A percentile compares a stretch with the other conserved stretches of the same genome.
Evolutionary conservation across 2,797 vertebrate genomes (phyloP).

Genomic region (Heterohyrax brucei): DNA sequence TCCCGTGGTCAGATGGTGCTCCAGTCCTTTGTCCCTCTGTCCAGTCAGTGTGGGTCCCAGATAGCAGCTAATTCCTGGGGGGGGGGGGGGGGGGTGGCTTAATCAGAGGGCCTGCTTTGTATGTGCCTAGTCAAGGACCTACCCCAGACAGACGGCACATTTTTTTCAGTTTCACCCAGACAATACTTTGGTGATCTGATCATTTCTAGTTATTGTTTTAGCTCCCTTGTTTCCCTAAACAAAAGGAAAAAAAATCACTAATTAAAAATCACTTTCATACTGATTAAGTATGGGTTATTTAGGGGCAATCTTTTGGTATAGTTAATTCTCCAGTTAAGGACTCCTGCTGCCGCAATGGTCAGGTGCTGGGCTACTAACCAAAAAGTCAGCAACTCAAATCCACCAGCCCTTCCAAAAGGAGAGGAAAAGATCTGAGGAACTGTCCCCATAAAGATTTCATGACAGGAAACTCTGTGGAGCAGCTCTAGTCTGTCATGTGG

Average conservation of each 20-base stretch:
- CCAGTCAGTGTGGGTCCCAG: not conserved
- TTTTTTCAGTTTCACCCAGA: not conserved
- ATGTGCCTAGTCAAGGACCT: not conserved
- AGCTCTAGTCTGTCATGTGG: not conserved
- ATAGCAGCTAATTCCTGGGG: not conserved
- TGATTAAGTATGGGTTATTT: not conserved
- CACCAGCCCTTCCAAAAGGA: not conserved
- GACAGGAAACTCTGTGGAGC: not conserved
- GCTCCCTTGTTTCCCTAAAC: not conserved
- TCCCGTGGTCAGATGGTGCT: not conserved
- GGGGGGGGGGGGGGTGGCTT: not conserved
- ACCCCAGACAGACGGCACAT: not conserved
- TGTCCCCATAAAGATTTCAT: not conserved
- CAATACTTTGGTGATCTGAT: not conserved
- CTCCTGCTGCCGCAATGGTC: not conserved
- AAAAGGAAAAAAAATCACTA: not conserved
- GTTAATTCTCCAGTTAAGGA: not conserved
- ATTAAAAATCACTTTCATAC: not conserved
- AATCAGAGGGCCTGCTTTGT: not conserved
- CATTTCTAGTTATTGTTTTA: constrained; percentile 26
- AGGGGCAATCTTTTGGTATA: not conserved
- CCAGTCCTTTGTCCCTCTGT: not conserved
- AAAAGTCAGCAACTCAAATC: not conserved
- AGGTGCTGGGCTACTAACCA: not conserved
- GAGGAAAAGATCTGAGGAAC: not conserved